These are phyloP conservation scores for Meta bourneti DNA, from an alignment of 2,888 invertebrate genomes.

Conservation along the genomic window DNA sequence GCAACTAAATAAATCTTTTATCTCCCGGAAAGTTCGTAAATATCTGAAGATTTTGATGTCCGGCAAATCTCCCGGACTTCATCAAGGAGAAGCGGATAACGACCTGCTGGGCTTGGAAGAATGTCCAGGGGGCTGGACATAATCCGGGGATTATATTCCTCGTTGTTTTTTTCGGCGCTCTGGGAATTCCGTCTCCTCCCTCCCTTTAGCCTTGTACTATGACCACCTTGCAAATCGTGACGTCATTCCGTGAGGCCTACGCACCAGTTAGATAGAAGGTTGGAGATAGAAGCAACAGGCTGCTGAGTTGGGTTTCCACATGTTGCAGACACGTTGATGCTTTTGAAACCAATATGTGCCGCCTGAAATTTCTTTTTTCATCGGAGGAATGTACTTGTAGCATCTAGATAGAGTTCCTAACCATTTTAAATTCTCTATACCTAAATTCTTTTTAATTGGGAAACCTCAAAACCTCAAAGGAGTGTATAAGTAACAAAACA, in stretches of 20 bases:
- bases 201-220: neutral
- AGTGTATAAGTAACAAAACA: no score
- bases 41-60: slow-evolving; percentile 76
- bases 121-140: slow-evolving; percentile 72
- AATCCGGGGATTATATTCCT: slow-evolving; percentile 76
- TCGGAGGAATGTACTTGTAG: no score
- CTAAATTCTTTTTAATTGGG: no score
- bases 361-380: no score
- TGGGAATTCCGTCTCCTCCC: slow-evolving; percentile 45
- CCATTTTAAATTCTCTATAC: no score
- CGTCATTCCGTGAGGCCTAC: slow-evolving; percentile 42
- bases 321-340: slow-evolving; percentile 28
- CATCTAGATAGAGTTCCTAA: no score
- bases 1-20: slow-evolving; percentile 75
- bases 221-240: slow-evolving; percentile 49
- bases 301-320: slow-evolving; percentile 29
- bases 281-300: slow-evolving; percentile 59
- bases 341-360: no score
- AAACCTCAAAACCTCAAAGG: no score
- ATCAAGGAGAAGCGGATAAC: slow-evolving; percentile 76
- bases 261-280: no score
- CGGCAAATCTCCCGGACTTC: slow-evolving; percentile 75
- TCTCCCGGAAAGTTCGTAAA: slow-evolving; percentile 74
- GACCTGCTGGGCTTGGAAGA: slow-evolving; percentile 65
- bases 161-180: slow-evolving; percentile 63